Conservation (phyloP, 2,113 vertebrate genomes). For the Morone chrysops region DNA sequence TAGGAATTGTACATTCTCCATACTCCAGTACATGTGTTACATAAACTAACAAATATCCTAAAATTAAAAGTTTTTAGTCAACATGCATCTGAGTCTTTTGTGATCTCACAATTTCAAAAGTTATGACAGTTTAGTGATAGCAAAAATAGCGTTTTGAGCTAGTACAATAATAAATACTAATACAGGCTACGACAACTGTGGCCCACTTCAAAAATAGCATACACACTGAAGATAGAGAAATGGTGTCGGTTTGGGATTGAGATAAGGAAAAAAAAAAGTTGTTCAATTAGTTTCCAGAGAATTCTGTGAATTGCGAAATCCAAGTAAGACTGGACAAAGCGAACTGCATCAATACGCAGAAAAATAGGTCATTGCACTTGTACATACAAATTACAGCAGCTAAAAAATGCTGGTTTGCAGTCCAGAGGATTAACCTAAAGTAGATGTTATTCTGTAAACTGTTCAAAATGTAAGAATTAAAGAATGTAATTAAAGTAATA, state of each 20-base stretch:
- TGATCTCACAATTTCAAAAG: not conserved
- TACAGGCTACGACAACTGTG: not conserved
- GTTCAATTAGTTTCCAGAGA: not conserved
- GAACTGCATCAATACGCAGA: not conserved
- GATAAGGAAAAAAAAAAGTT: not conserved
- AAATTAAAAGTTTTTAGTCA: not conserved
- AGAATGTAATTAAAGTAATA: not conserved
- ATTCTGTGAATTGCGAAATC: slow-evolving; percentile 10
- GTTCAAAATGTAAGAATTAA: not conserved
- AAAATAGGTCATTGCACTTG: not conserved
- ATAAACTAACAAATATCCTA: too few species aligned
- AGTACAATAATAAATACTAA: too few species aligned
- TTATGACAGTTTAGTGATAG: not conserved
- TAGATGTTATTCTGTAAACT: not conserved
- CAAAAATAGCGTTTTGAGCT: not conserved
- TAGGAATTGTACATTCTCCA: too few species aligned
- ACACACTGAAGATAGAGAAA: not conserved
- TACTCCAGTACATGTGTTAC: too few species aligned
- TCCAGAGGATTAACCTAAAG: not conserved
- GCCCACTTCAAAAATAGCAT: not conserved
- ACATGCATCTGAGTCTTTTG: not conserved
- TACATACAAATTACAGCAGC: not conserved
- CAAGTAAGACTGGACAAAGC: not conserved
- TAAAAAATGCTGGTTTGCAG: not conserved
- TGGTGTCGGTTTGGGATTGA: not conserved